Evolutionary conservation across 2,888 invertebrate genomes (phyloP), one percentile per base, ranked within the genome.

Genomic region (Watsonalla binaria): DNA sequence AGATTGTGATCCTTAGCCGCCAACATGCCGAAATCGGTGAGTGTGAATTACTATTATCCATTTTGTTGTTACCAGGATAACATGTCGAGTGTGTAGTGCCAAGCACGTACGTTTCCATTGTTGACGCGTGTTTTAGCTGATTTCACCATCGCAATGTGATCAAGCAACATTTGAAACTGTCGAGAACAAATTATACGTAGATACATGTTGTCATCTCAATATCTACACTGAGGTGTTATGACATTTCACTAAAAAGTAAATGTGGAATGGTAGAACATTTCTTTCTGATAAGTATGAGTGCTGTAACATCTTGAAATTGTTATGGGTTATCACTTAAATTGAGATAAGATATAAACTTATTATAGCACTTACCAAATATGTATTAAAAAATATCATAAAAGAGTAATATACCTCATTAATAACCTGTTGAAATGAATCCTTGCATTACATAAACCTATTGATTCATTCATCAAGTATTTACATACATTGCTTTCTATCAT

Each of bases 1-100:
- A 91, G 91, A 91, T 90, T 81, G 86, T 82, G 78, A 87, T 84
- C 84, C 85, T 72, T 80, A 84, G 76, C 82, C 84, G 82, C 82
- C 91, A 93, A 92, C 84, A 92, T 93, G 92, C 93, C 92, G 84
- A 93, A 93, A 92, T 92, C 93, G 84, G 93, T 93, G 78, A 92
- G 93, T 92, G 64, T 48, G 9, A 14, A 11, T 24, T 47, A 33
- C 15, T 37, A 15, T 2, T 49, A 7, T 37, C 6, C 50, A 8
- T 35, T 33, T 24, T 34, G 49, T 55, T 62, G 59, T 61, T 62
- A 63, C 65, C 62, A 64, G 60, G 55, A 56, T 56, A 56, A 13
- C 53, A 48, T 34, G 46, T 13, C 45, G 47, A 56, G 37, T 11
- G 13, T 45, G 45, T 46, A 47, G 50, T 24, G 24, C 24, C 37